Percentiles rank a stretch among this genome's conserved stretches.
phyloP scores from a whole-genome alignment of 30 jellyfish, hydroid and myxozoan species.

The Aurelia aurita region DNA sequence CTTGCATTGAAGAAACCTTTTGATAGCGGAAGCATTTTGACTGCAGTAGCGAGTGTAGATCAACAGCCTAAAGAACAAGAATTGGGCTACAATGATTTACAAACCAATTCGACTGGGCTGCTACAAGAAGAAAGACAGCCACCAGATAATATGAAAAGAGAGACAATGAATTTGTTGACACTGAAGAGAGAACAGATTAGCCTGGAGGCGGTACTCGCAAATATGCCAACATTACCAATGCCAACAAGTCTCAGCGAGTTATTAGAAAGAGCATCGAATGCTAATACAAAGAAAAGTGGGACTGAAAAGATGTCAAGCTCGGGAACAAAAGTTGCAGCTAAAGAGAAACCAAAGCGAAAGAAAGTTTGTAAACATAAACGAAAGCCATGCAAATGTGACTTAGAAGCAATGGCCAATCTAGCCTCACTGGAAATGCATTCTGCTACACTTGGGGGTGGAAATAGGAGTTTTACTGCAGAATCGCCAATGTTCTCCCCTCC shows the following conservation, averaged over 20 bases:
- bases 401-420: not conserved
- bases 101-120: not conserved
- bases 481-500: not conserved
- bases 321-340: not conserved
- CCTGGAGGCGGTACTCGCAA: not conserved
- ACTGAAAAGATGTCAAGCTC: not conserved
- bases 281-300: not conserved
- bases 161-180: not conserved
- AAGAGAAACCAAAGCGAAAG: not conserved
- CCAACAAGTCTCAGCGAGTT: not conserved
- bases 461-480: not conserved
- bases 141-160: not conserved
- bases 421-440: constrained; percentile 1
- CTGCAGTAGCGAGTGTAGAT: no score
- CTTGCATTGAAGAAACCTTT: not conserved
- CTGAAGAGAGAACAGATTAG: not conserved
- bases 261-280: not conserved
- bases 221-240: not conserved
- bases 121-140: not conserved
- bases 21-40: not conserved
- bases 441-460: not conserved
- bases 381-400: constrained; percentile 52
- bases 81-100: not conserved
- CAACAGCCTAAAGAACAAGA: not conserved
- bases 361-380: constrained; percentile 38